Evolutionary conservation across 2,888 invertebrate genomes (phyloP), one percentile per base, ranked within the genome.

Genomic region (Drosophila buzzatii): DNA sequence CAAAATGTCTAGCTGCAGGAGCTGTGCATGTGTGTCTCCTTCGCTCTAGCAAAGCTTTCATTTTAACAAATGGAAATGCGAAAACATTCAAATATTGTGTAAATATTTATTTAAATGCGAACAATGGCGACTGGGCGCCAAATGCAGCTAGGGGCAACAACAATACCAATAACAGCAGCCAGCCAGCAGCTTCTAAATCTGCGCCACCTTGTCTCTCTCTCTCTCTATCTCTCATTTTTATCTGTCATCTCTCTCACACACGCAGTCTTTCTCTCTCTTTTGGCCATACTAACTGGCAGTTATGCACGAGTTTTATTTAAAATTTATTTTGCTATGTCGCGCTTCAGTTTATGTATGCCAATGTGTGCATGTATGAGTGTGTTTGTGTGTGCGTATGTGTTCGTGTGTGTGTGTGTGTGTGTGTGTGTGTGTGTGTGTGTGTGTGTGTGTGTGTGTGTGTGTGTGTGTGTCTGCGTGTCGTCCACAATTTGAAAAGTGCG

Each of bases 81-180:
- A 77, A 82, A 76, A 75, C 77, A 85, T 89, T 89, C 87, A 86
- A 89, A 87, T 84, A 73, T 81, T 87, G 75, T 87, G 87, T 73
- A 86, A 89, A 89, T 87, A 86, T 87, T 86, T 86, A 82, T 87
- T 87, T 86, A 81, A 87, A 81, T 86, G 75, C 70, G 82, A 71
- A 87, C 85, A 89, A 79, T 87, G 82, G 74, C 59, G 82, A 70
- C 65, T 55, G 37, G 76, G 70, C 76, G 75, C 70, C 86, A 77
- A 76, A 62, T 62, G 75, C 78, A 67, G 68, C 76, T 67, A 20
- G 39, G 18, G 60, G 61, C 75, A 70, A 14, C 49, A 62, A 45
- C 53, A 56, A 41, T 55, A 55, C 12, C 39, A 76, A 58, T 23
- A 68, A 12, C 35, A 31, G 18, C 41, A 68, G 49, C 44, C 53